Evolutionary conservation across 2,797 vertebrate genomes (phyloP).

Genomic region (Poeciliopsis paucimaculata): DNA sequence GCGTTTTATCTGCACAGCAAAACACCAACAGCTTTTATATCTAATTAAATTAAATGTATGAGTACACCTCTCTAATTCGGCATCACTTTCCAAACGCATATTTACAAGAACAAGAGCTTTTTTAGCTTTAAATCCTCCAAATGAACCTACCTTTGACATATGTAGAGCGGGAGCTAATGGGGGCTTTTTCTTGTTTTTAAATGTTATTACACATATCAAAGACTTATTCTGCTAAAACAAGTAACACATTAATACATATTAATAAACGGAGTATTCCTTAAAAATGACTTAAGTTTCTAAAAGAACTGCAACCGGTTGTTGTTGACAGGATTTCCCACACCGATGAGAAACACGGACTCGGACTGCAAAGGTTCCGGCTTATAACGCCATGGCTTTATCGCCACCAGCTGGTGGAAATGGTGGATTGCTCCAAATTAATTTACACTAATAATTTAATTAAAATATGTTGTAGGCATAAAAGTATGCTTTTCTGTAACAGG

Average conservation of each 20-base stretch:
- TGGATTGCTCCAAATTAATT: neutral
- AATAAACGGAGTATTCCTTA: neutral
- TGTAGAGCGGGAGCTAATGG: too few relatives aligned
- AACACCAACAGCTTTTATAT: fast-evolving
- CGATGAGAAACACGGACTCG: conserved; percentile 42
- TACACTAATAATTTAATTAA: neutral
- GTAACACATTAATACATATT: fast-evolving
- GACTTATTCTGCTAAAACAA: neutral
- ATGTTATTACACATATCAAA: neutral
- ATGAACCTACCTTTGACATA: neutral
- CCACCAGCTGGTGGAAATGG: neutral
- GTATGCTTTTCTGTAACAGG: too few relatives aligned
- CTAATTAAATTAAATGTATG: neutral
- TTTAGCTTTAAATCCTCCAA: neutral
- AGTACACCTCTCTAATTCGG: neutral
- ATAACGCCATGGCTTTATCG: neutral
- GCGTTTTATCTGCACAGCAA: neutral
- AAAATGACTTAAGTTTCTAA: conserved; percentile 1
- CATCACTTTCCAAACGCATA: fast-evolving
- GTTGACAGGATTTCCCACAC: neutral
- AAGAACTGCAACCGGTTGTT: neutral
- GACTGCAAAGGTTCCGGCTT: conserved; percentile 55
- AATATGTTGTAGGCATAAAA: neutral
- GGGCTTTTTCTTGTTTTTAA: neutral
- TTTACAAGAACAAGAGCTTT: neutral